Percentiles rank a stretch among this genome's conserved stretches.
These are phyloP conservation scores for Drosophila macrothrix DNA, from an alignment of 2,888 invertebrate genomes.

Conservation along the genomic window DNA sequence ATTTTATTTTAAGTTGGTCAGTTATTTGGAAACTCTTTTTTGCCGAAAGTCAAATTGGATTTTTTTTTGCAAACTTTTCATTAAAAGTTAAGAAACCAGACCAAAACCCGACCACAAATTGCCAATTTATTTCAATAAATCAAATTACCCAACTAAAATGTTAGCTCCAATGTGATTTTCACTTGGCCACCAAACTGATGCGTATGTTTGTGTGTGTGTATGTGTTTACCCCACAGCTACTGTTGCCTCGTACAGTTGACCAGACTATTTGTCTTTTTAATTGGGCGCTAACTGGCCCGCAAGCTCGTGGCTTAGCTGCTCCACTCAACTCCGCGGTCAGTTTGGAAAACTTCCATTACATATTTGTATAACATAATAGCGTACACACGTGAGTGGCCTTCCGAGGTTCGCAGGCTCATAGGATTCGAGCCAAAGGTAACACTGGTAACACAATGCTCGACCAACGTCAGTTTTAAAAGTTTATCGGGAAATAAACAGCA, in stretches of 20 bases:
- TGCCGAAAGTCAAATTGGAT: conserved; percentile 16
- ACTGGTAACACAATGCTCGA: conserved; percentile 3
- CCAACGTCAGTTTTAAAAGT: conserved; percentile 35
- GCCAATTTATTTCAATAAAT: conserved; percentile 78
- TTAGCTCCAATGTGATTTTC: conserved; percentile 38
- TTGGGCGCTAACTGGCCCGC: conserved; percentile 59
- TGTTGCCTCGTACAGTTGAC: conserved; percentile 29
- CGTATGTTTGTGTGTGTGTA: conserved; percentile 3
- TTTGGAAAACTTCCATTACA: conserved; percentile 65
- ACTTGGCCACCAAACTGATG: background rate
- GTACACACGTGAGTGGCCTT: conserved; percentile 33
- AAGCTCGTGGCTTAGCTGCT: conserved; percentile 34
- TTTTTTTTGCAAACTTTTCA: conserved; percentile 46
- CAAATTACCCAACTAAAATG: conserved; percentile 62
- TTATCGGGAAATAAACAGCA: conserved; percentile 9
- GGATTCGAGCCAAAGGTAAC: background rate
- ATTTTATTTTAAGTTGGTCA: conserved; percentile 2
- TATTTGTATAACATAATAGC: conserved; percentile 75
- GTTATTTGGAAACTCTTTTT: conserved; percentile 1
- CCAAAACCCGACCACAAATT: conserved; percentile 49
- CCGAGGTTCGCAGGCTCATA: background rate
- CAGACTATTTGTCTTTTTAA: conserved; percentile 62
- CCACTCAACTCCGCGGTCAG: conserved; percentile 12
- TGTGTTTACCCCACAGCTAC: conserved; percentile 9
- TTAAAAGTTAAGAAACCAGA: conserved; percentile 56